Evolutionary conservation across 2,888 invertebrate genomes (phyloP).

Genomic region (Oligia strigilis): DNA sequence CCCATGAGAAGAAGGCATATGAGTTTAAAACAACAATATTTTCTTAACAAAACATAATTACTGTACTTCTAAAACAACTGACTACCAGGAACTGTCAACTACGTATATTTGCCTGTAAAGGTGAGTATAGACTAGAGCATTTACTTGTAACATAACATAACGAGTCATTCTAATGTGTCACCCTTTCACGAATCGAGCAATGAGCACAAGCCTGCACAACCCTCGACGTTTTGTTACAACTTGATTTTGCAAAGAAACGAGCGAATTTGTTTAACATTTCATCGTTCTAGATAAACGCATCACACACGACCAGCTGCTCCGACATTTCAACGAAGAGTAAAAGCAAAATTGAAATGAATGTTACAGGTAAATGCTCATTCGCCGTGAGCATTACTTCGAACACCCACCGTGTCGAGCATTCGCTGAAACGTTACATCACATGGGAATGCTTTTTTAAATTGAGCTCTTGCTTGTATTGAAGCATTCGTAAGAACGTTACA

Average conservation of each 20-base stretch:
- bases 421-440: not conserved
- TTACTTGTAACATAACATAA: not conserved
- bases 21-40: not conserved
- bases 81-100: conserved; percentile 14
- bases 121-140: not conserved
- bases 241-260: not conserved
- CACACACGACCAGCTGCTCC: not conserved
- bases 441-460: not conserved
- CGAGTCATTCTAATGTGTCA: not conserved
- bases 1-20: not conserved
- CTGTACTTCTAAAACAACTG: not conserved
- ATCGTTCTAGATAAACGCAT: not conserved
- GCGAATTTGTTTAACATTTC: not conserved
- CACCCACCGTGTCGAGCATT: not conserved
- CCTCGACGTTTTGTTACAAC: not conserved
- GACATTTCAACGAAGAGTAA: not conserved
- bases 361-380: too few species aligned
- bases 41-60: not conserved
- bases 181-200: not conserved
- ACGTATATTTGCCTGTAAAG: not conserved
- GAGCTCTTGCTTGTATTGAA: not conserved
- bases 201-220: not conserved
- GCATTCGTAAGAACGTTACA: too few species aligned
- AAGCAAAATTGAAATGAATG: not conserved
- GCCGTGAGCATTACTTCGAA: not conserved